Evolutionary conservation across 2,113 vertebrate species (phyloP), one percentile per base, ranked within the genome.

Genomic region (Lagopus leucura): DNA sequence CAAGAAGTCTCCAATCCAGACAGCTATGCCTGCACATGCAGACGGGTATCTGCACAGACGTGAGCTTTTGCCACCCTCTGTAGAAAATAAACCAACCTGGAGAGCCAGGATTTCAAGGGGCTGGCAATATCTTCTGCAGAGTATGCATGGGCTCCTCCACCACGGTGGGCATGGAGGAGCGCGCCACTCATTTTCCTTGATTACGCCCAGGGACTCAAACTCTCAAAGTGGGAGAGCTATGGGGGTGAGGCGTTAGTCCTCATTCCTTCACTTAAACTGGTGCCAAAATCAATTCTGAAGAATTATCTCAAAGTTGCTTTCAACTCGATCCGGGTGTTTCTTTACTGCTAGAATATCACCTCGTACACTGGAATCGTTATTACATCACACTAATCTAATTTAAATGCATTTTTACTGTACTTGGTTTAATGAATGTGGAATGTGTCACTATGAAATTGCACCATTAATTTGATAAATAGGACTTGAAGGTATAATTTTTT

Each of bases 381-480:
- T 98, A 98, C 98, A 98, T 98, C 98, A 98, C 97, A 97, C 98
- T 98, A 98, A 98, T 98, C 97, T 98, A 98, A 98, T 98, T 97
- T 98, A 98, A 98, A 98, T 98, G 98, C 97, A 97, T 98, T 98
- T 98, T 98, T 98, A 98, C 98, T 98, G 96, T 98, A 98, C 97
- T 98, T 97, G 97, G 96, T 98, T 98, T 98, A 98, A 98, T 98
- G 98, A 98, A 98, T 98, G 98, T 98, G 97, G 98, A 98, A 98
- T 98, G 97, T 98, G 98, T 98, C 98, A 98, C 98, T 97, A 97
- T 97, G 98, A 98, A 98, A 98, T 98, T 98, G 98, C 98, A 97
- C 97, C 98, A 98, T 98, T 98, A 98, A 98, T 98, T 98, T 98
- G 98, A 98, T 98, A 98, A 98, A 98, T 98, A 98, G 98, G 98